Conservation (phyloP, 1,140 invertebrate genomes). For the Plectus sambesii region DNA sequence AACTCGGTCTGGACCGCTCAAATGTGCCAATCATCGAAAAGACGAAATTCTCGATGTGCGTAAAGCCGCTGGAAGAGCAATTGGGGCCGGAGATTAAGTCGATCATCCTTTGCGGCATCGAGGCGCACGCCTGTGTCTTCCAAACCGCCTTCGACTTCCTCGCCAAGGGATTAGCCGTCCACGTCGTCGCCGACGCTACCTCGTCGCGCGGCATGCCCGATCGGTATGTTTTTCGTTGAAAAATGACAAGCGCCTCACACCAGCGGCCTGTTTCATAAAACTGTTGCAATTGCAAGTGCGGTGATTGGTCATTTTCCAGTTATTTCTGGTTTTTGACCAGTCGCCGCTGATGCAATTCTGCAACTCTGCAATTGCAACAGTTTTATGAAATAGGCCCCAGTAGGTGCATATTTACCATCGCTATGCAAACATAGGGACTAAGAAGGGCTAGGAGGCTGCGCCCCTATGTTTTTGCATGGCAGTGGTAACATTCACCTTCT, state of each 20-base stretch:
- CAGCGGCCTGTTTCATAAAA: constrained; percentile 1
- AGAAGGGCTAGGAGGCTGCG: too few species aligned
- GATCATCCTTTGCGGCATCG: constrained; percentile 70
- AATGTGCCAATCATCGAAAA: constrained; percentile 56
- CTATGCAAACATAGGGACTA: too few species aligned
- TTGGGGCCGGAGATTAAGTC: constrained; percentile 51
- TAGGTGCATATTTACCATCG: too few species aligned
- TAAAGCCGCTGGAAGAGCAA: constrained; percentile 58
- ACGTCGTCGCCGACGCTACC: constrained; percentile 71
- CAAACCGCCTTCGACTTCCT: constrained; percentile 63
- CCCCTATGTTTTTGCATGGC: too few species aligned
- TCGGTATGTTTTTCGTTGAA: constrained; percentile 47
- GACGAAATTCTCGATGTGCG: constrained; percentile 69
- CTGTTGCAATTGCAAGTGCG: background rate
- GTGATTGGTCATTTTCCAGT: background rate
- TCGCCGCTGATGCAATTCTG: constrained; percentile 3
- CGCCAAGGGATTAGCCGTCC: constrained; percentile 58
- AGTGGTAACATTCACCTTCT: too few species aligned
- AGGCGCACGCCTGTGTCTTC: constrained; percentile 77
- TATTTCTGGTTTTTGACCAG: too few species aligned
- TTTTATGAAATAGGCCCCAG: too few species aligned
- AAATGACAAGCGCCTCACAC: background rate
- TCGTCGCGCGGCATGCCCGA: constrained; percentile 58
- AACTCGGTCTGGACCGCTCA: constrained; percentile 60
- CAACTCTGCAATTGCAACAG: constrained; percentile 3